A percentile compares a stretch with the other conserved stretches of the same genome.
Evolutionary conservation across 1,140 invertebrate genomes (phyloP).

Genomic region (Nilaparvata lugens): DNA sequence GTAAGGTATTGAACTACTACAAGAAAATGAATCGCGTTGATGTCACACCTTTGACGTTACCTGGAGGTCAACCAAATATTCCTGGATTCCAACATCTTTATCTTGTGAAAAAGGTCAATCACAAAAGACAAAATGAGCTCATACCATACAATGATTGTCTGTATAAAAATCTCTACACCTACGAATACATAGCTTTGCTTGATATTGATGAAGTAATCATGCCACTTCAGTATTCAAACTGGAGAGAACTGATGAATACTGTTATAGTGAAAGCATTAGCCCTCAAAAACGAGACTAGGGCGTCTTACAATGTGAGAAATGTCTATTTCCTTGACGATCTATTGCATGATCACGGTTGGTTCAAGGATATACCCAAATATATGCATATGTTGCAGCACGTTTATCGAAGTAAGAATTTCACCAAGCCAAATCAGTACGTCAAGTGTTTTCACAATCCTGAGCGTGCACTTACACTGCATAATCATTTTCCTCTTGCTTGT

Average conservation of each 20-base stretch:
- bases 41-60: constrained; percentile 77
- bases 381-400: constrained; percentile 93
- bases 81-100: constrained; percentile 82
- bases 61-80: constrained; percentile 84
- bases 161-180: constrained; percentile 85
- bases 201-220: constrained; percentile 95
- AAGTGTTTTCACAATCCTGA: constrained; percentile 92
- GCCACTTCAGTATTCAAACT: constrained; percentile 65
- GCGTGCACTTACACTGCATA: constrained; percentile 79
- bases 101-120: constrained; percentile 77
- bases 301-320: constrained; percentile 85
- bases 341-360: constrained; percentile 68
- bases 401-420: constrained; percentile 81
- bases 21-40: constrained; percentile 62
- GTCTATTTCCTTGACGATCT: constrained; percentile 92
- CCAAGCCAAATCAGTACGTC: constrained; percentile 85
- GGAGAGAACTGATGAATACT: constrained; percentile 68
- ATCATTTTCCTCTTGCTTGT: constrained; percentile 86
- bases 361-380: constrained; percentile 75
- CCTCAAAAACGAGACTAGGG: constrained; percentile 61
- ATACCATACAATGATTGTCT: constrained; percentile 96
- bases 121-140: constrained; percentile 89
- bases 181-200: constrained; percentile 80
- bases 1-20: constrained; percentile 78
- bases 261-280: constrained; percentile 58